Evolutionary conservation across 2,888 invertebrate genomes (phyloP), one percentile per base, ranked within the genome.

Genomic region (Macaria liturata): DNA sequence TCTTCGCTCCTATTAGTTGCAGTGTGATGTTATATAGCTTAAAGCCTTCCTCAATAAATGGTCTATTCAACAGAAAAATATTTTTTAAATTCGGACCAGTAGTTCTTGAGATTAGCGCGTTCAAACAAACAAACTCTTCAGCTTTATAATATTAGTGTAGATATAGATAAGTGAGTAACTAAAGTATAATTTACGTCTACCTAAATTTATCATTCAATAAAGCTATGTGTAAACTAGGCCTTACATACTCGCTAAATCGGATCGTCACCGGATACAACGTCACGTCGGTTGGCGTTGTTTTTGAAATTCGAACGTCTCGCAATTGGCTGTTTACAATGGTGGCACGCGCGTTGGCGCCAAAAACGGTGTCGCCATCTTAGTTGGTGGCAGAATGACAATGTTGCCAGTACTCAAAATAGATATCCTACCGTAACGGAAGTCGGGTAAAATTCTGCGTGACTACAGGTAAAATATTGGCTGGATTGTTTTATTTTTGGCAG

Each of bases 221-320:
- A 20, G 20, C 2, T 2, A 20, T 20, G 20, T 20, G 20, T 20
- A 20, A 20, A 20, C 20, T 20, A 20, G 20, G 2, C 20, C 20
- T 20, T 1, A 20, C 20, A 2, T 20, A 65, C 62, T 63, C 59
- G 62, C 65, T 66, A 78, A 82, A 80, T 75, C 75, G 76, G 78
- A 78, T 78, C 81, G 88, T 85, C 87, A 86, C 86, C 88, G 90
- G 90, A 90, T 88, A 85, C 82, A 79, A 78, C 88, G 87, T 88
- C 88, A 88, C 83, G 87, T 83, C 87, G 84, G 84, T 76, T 70
- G 74, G 70, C 72, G 75, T 77, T 90, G 90, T 90, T 90, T 87
- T 88, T 87, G 90, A 87, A 90, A 89, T 86, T 76, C 77, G 87
- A 90, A 88, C 90, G 84, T 80, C 81, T 76, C 74, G 75, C 79